These are phyloP conservation scores for Nibea coibor DNA, from an alignment of 2,113 vertebrate species.

Conservation along the genomic window DNA sequence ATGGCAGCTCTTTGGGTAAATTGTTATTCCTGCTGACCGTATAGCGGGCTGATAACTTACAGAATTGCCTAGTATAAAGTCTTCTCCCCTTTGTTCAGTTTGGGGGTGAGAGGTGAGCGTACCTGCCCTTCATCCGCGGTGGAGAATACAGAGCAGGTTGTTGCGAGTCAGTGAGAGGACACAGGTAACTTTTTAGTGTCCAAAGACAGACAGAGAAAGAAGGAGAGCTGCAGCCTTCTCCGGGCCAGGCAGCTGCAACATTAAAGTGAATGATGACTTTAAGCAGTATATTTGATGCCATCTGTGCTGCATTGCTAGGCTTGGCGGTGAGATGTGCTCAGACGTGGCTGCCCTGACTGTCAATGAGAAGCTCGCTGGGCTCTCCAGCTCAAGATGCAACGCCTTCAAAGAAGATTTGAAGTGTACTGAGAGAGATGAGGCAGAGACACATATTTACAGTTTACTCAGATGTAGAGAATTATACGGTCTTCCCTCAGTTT, in stretches of 20 bases:
- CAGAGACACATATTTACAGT: slow-evolving; percentile 6
- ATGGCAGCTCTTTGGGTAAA: neutral
- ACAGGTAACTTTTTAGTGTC: slow-evolving; percentile 50
- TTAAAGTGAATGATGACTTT: slow-evolving; percentile 74
- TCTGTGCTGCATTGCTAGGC: slow-evolving; percentile 65
- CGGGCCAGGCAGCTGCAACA: slow-evolving; percentile 48
- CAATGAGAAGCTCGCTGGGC: slow-evolving; percentile 42
- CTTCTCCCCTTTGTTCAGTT: slow-evolving; percentile 46
- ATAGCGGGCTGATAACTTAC: slow-evolving; percentile 2
- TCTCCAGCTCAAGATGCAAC: neutral
- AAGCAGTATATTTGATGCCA: slow-evolving; percentile 70
- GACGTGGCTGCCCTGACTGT: slow-evolving; percentile 51
- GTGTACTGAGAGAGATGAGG: neutral
- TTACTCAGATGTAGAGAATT: neutral
- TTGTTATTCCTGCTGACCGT: slow-evolving; percentile 68
- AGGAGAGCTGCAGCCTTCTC: slow-evolving; percentile 12
- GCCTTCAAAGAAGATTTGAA: slow-evolving; percentile 22
- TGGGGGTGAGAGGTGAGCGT: slow-evolving; percentile 23
- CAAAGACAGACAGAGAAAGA: slow-evolving; percentile 14
- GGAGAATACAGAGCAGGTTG: slow-evolving; percentile 55
- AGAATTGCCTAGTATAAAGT: slow-evolving; percentile 26
- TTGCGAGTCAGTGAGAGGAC: slow-evolving; percentile 51
- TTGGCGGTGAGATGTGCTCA: slow-evolving; percentile 36
- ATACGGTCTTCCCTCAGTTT: neutral
- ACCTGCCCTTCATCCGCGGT: slow-evolving; percentile 35